phyloP scores from a whole-genome alignment of 2,797 vertebrate genomes.

The Molossus molossus region DNA sequence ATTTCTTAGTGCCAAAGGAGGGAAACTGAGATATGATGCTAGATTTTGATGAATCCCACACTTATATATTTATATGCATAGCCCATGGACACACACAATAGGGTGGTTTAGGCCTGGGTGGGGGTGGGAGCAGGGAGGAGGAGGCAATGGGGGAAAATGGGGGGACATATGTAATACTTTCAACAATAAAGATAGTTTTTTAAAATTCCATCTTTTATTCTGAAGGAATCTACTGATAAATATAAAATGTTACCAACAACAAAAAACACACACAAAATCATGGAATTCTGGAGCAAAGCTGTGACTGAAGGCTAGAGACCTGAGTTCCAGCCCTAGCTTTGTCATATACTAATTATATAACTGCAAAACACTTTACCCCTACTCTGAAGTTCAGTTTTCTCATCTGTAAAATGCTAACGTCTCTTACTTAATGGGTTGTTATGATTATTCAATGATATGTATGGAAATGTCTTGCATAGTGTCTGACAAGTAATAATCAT shows the following conservation, averaged over 20 bases:
- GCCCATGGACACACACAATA: too few species aligned
- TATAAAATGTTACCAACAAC: conserved; percentile 54
- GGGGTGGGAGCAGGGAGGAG: too few species aligned
- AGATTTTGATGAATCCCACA: conserved; percentile 45
- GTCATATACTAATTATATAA: neutral
- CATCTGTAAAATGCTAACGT: conserved; percentile 7
- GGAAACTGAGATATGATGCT: conserved; percentile 17
- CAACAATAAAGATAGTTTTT: too few species aligned
- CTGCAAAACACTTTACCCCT: neutral
- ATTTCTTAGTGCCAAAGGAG: conserved; percentile 34
- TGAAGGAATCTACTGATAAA: conserved; percentile 45
- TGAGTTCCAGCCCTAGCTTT: conserved; percentile 38
- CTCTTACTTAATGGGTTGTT: conserved; percentile 18
- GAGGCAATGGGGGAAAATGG: too few species aligned
- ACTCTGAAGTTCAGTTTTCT: conserved; percentile 27
- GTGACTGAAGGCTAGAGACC: neutral
- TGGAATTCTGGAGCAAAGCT: conserved; percentile 21
- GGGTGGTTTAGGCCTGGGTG: too few species aligned
- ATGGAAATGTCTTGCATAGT: neutral
- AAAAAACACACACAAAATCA: neutral
- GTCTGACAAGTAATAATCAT: conserved; percentile 45
- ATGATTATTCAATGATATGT: conserved; percentile 32
- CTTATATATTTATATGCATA: neutral
- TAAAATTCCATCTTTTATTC: neutral
- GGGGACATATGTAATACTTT: too few species aligned